Evolutionary conservation across 2,113 vertebrate genomes (phyloP).

Genomic region (Symphodus melops): DNA sequence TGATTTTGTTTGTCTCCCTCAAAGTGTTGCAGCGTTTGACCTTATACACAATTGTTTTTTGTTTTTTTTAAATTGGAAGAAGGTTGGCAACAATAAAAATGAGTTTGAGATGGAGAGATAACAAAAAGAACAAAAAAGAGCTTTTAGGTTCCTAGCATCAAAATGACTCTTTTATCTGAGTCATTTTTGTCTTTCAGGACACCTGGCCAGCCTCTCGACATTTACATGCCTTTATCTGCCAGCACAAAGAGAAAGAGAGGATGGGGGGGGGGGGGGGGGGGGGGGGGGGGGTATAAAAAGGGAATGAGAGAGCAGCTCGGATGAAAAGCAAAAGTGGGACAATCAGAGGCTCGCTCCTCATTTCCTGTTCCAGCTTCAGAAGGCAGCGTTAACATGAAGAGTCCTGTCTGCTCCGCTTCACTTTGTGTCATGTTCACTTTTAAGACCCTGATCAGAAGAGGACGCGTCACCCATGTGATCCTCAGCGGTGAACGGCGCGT

Average conservation of each 20-base stretch:
- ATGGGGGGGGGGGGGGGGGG: too few relatives aligned
- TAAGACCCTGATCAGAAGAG: slow-evolving; percentile 8
- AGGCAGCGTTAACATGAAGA: slow-evolving; percentile 22
- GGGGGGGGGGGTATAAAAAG: too few relatives aligned
- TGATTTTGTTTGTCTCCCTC: slow-evolving; percentile 49
- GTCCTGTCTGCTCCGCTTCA: slow-evolving; percentile 19
- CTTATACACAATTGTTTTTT: neutral
- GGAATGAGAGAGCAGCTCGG: slow-evolving; percentile 17
- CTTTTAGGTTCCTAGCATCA: slow-evolving; percentile 9
- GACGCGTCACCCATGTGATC: neutral
- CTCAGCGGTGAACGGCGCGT: too few relatives aligned
- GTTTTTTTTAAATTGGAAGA: neutral
- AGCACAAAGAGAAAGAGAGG: slow-evolving; percentile 4
- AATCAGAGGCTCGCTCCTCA: slow-evolving; percentile 40
- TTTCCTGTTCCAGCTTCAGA: slow-evolving; percentile 50
- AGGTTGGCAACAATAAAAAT: neutral
- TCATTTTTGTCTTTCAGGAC: slow-evolving; percentile 38
- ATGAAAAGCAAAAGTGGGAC: slow-evolving; percentile 29
- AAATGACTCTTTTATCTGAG: slow-evolving; percentile 33
- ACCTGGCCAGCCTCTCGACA: slow-evolving; percentile 43
- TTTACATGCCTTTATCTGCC: slow-evolving; percentile 48
- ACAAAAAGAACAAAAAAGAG: neutral
- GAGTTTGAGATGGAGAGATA: neutral
- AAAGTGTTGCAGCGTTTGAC: slow-evolving; percentile 21
- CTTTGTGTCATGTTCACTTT: slow-evolving; percentile 10